phyloP scores from a whole-genome alignment of 2,888 invertebrate species.

The Mimachlamys varia region DNA sequence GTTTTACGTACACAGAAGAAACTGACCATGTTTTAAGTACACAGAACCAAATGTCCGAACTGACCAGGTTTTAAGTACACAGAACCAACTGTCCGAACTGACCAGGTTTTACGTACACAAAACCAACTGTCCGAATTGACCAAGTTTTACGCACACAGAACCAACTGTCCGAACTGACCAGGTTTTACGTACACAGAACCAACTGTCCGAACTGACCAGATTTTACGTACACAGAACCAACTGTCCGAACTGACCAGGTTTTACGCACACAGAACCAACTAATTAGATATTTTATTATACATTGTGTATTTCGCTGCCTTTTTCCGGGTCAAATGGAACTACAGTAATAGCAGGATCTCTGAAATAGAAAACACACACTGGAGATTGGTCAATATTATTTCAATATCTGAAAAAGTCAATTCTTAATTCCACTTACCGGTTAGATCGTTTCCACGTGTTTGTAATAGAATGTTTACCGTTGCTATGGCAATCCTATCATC shows the following conservation, averaged over 20 bases:
- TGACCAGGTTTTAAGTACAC: not conserved
- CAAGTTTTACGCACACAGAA: no score
- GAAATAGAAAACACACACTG: not conserved
- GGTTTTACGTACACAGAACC: not conserved
- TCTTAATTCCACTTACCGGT: not conserved
- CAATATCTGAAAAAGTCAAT: no score
- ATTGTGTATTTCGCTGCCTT: no score
- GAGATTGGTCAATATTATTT: not conserved
- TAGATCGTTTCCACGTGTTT: not conserved
- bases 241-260: not conserved
- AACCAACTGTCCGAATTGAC: no score
- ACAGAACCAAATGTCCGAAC: not conserved
- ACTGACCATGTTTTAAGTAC: not conserved
- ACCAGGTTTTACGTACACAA: not conserved
- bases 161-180: not conserved
- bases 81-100: not conserved
- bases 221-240: no score
- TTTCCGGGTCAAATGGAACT: no score
- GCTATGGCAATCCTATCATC: not conserved
- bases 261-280: not conserved
- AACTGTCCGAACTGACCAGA: no score
- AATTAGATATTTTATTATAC: not conserved
- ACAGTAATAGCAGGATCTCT: not conserved
- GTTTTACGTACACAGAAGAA: not conserved
- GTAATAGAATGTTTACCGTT: not conserved